phyloP scores from a whole-genome alignment of 2,113 vertebrate species.

The Epinephelus cyanopodus region DNA sequence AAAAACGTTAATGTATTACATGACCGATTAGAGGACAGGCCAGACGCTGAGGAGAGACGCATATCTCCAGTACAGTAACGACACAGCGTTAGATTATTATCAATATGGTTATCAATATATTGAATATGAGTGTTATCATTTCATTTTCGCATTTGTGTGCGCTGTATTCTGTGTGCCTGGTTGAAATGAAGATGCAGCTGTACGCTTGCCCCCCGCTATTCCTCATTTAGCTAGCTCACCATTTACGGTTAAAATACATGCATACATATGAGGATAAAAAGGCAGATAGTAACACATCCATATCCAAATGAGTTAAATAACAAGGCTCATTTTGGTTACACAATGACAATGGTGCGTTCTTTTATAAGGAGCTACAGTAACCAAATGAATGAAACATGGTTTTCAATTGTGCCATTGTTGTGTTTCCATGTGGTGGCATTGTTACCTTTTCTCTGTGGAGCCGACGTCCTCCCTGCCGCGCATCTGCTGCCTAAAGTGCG shows the following conservation, averaged over 20 bases:
- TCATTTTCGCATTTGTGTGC: neutral
- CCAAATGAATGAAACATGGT: neutral
- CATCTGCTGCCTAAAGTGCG: neutral
- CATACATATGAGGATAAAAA: no score
- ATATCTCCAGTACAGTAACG: neutral
- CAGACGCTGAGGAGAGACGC: neutral
- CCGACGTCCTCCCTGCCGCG: accelerated
- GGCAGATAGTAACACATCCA: no score
- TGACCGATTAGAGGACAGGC: neutral
- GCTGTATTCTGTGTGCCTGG: neutral
- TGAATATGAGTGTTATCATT: neutral
- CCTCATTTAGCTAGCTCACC: neutral
- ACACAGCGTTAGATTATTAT: neutral
- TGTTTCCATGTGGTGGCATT: neutral
- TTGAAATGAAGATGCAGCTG: neutral
- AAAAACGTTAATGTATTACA: neutral
- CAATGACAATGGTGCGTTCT: neutral
- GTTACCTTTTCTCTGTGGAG: conserved; percentile 1
- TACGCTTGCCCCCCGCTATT: neutral
- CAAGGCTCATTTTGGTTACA: neutral
- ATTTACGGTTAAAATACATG: neutral
- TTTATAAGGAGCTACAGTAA: neutral
- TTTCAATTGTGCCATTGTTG: no score
- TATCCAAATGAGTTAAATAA: neutral
- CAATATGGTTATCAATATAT: neutral